Conservation (phyloP, 2,888 invertebrate species). For the Agrotis puta region DNA sequence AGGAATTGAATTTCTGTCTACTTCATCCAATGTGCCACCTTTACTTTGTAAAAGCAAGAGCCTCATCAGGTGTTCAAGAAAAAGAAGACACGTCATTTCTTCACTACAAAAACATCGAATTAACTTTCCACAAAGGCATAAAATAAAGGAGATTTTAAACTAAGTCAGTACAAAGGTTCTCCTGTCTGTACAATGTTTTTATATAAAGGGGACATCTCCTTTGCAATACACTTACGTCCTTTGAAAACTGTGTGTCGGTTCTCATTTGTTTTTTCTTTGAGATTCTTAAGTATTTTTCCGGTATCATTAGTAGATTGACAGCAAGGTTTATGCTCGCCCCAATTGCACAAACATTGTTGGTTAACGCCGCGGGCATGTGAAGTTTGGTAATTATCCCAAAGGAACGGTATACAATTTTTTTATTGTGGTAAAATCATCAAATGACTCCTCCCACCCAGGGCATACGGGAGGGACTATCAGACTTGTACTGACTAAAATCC, state of each 20-base stretch:
- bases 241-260: background rate
- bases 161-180: slow-evolving; percentile 3
- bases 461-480: too few species aligned
- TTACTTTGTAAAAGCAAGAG: too few species aligned
- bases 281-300: background rate
- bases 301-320: background rate
- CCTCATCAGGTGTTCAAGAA: background rate
- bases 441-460: too few species aligned
- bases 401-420: too few species aligned
- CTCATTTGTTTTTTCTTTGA: slow-evolving; percentile 15
- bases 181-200: slow-evolving; percentile 7
- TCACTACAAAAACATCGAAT: slow-evolving; percentile 4
- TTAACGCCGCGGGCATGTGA: too few species aligned
- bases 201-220: slow-evolving; percentile 3
- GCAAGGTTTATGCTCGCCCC: background rate
- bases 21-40: too few species aligned
- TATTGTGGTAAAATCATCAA: too few species aligned
- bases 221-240: slow-evolving; percentile 12
- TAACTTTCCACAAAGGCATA: slow-evolving; percentile 15
- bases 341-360: too few species aligned
- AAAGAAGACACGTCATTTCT: background rate
- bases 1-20: too few species aligned
- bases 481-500: too few species aligned
- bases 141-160: slow-evolving; percentile 22
- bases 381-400: too few species aligned